Evolutionary conservation across 2,113 vertebrate species (phyloP).

Genomic region (Muntiacus muntjak): DNA sequence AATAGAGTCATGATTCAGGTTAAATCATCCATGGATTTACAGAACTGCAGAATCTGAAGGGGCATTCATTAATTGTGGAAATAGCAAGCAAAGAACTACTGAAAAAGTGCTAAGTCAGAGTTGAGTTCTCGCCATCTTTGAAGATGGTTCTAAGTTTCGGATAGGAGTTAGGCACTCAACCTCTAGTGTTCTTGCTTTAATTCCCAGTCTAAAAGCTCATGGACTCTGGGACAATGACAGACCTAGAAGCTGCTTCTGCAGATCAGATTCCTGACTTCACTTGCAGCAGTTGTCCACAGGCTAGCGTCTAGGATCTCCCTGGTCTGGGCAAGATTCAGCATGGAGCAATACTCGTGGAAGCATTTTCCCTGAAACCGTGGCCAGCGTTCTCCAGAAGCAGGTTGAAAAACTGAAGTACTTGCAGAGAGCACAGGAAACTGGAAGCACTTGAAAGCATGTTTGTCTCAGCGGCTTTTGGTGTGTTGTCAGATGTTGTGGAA

Average conservation of each 20-base stretch:
- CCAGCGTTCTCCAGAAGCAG: background rate
- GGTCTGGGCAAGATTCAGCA: background rate
- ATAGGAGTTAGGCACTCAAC: background rate
- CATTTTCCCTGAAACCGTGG: background rate
- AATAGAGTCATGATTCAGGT: background rate
- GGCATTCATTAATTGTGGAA: background rate
- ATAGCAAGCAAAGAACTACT: background rate
- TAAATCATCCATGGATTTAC: background rate
- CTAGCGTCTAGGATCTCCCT: background rate
- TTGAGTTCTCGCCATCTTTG: background rate
- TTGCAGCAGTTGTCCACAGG: background rate
- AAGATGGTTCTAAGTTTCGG: constrained; percentile 1
- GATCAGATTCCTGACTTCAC: background rate
- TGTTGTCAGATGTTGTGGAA: background rate
- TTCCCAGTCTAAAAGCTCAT: background rate
- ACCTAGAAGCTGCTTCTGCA: background rate
- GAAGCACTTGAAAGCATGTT: background rate
- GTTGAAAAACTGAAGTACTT: background rate
- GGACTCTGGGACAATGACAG: background rate
- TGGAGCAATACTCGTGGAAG: background rate
- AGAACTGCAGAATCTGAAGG: background rate
- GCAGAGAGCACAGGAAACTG: background rate
- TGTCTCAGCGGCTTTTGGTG: background rate
- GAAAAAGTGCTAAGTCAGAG: background rate
- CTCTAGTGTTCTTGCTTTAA: background rate